Conservation (phyloP, 2,797 vertebrate species). For the Chelon labrosus region DNA sequence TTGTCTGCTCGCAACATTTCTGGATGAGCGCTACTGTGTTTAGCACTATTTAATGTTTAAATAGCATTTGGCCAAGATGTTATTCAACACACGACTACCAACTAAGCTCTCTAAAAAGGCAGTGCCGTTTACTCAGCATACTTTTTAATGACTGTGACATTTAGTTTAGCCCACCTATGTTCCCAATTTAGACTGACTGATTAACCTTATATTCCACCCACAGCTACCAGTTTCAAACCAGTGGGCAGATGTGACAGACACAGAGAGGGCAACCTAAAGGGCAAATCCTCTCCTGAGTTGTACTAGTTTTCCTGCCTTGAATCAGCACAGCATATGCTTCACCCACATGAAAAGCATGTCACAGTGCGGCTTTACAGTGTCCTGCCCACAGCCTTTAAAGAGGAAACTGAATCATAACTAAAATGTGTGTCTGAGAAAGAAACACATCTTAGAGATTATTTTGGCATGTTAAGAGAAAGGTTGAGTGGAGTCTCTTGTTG, state of each 20-base stretch:
- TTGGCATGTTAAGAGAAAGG: neutral
- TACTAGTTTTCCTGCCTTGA: slow-evolving; percentile 73
- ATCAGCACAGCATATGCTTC: slow-evolving; percentile 75
- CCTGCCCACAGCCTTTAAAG: slow-evolving; percentile 77
- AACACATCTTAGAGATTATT: slow-evolving; percentile 24
- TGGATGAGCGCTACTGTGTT: neutral
- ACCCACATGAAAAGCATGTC: slow-evolving; percentile 80
- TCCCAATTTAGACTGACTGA: slow-evolving; percentile 73
- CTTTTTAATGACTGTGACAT: slow-evolving; percentile 47
- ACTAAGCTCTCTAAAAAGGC: slow-evolving; percentile 12
- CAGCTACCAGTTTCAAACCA: slow-evolving; percentile 69
- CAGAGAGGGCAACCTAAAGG: slow-evolving; percentile 68
- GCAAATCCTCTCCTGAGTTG: slow-evolving; percentile 60
- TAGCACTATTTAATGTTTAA: neutral
- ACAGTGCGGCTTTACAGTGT: slow-evolving; percentile 78
- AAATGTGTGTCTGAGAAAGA: slow-evolving; percentile 41
- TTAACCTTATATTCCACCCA: slow-evolving; percentile 70
- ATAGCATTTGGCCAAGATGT: neutral
- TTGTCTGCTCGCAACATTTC: neutral
- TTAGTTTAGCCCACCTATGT: slow-evolving; percentile 52
- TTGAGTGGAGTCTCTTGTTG: neutral
- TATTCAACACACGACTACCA: neutral
- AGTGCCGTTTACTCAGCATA: slow-evolving; percentile 25
- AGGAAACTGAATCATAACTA: slow-evolving; percentile 82
- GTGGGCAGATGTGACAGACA: slow-evolving; percentile 76